A percentile compares a stretch with the other conserved stretches of the same genome.
Conservation (phyloP, 1,140 invertebrate genomes). For the Ceratitis capitata region DNA sequence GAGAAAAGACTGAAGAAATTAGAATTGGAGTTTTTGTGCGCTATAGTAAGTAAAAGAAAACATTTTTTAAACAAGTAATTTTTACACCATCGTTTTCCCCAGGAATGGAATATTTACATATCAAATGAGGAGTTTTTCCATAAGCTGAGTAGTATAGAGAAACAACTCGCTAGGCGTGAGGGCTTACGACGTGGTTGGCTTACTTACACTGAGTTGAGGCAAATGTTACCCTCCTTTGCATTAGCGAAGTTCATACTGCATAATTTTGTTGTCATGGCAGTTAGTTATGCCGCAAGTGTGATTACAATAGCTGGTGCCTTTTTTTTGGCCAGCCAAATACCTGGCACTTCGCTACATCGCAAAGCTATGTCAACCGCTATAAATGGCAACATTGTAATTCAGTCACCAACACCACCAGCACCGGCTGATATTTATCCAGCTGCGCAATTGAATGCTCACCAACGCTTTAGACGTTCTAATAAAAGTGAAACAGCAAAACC, state of each 20-base stretch:
- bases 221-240: conserved; percentile 69
- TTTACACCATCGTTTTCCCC: conserved; percentile 54
- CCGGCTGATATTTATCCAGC: neutral
- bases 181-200: conserved; percentile 81
- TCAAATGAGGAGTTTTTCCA: conserved; percentile 76
- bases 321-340: conserved; percentile 71
- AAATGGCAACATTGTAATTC: neutral
- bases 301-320: conserved; percentile 77
- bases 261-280: conserved; percentile 73
- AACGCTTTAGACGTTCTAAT: neutral
- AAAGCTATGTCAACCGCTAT: conserved; percentile 21
- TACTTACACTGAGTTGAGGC: conserved; percentile 83
- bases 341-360: conserved; percentile 65
- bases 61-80: neutral
- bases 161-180: conserved; percentile 75
- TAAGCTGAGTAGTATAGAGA: conserved; percentile 75
- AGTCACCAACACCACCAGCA: neutral
- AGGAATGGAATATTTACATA: conserved; percentile 89
- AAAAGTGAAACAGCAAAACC: conserved; percentile 17
- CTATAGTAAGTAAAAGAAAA: conserved; percentile 77
- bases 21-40: conserved; percentile 87
- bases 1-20: conserved; percentile 81
- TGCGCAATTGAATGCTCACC: neutral
- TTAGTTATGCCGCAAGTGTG: conserved; percentile 78
- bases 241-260: conserved; percentile 70